phyloP scores from a whole-genome alignment of 2,797 vertebrate genomes.

The Cirrhinus molitorella region DNA sequence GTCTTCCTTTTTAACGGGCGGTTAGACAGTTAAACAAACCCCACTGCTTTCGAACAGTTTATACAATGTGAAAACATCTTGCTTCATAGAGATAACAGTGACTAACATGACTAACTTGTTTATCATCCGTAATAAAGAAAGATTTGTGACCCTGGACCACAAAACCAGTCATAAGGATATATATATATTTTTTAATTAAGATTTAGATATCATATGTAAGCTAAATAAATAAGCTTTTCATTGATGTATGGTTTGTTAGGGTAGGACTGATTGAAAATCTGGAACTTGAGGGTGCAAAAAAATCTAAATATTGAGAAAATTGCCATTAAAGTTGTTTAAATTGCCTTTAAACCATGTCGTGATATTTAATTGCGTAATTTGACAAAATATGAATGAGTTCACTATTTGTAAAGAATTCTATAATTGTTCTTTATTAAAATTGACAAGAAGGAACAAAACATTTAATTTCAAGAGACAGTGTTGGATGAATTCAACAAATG shows the following conservation, averaged over 20 bases:
- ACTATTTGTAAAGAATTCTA: constrained; percentile 56
- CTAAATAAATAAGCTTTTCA: too few species aligned
- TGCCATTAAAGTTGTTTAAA: too few species aligned
- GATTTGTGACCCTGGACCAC: background rate
- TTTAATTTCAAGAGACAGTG: constrained; percentile 57
- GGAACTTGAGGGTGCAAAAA: too few species aligned
- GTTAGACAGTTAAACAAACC: background rate
- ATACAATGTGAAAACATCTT: constrained; percentile 5
- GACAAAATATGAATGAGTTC: constrained; percentile 41
- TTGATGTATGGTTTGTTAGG: too few species aligned
- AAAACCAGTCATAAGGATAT: too few species aligned
- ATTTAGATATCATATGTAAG: too few species aligned
- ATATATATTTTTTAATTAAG: too few species aligned
- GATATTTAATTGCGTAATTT: constrained; percentile 35
- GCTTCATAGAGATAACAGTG: background rate
- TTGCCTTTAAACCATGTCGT: background rate
- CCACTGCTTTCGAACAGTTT: background rate
- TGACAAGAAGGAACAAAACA: constrained; percentile 50
- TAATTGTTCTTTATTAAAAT: constrained; percentile 57
- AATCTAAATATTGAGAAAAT: too few species aligned
- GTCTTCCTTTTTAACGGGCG: background rate
- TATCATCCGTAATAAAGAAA: background rate
- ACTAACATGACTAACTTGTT: background rate
- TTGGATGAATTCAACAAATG: constrained; percentile 47
- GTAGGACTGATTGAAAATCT: too few species aligned